Evolutionary conservation across 2,113 vertebrate species (phyloP).

Genomic region (Xenopus tropicalis): DNA sequence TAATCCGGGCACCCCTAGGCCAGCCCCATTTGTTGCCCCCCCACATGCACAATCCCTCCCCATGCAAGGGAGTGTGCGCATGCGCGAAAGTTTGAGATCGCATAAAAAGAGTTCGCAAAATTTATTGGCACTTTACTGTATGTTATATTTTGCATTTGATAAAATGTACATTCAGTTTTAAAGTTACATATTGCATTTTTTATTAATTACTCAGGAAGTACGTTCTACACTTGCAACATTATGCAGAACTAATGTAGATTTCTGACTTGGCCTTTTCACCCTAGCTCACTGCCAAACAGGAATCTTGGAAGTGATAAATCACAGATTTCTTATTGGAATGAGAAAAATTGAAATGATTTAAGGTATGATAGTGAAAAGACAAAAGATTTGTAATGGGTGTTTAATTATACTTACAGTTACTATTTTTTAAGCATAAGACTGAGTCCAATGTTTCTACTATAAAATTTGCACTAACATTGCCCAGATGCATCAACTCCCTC

Average conservation of each 20-base stretch:
- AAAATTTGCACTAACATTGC: not conserved
- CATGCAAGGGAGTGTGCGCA: too few species aligned
- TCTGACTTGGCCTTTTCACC: slow-evolving; percentile 1
- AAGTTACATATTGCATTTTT: not conserved
- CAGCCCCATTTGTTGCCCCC: too few species aligned
- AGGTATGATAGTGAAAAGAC: not conserved
- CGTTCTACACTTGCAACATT: not conserved
- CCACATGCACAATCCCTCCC: too few species aligned
- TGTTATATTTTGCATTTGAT: too few species aligned
- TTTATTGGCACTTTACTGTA: too few species aligned
- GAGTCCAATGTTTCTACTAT: not conserved
- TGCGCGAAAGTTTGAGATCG: too few species aligned
- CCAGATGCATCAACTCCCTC: not conserved
- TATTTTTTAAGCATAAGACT: not conserved
- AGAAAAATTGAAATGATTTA: not conserved
- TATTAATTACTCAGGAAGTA: not conserved
- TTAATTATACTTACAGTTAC: not conserved
- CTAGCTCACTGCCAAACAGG: not conserved
- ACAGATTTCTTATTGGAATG: not conserved
- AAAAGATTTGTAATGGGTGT: not conserved
- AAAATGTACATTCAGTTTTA: not conserved
- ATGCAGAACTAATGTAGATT: not conserved
- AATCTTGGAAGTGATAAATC: not conserved
- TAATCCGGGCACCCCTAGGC: too few species aligned
- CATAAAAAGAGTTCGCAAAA: too few species aligned